Conservation (phyloP, 2,888 invertebrate species). For the Eilema caniola region DNA sequence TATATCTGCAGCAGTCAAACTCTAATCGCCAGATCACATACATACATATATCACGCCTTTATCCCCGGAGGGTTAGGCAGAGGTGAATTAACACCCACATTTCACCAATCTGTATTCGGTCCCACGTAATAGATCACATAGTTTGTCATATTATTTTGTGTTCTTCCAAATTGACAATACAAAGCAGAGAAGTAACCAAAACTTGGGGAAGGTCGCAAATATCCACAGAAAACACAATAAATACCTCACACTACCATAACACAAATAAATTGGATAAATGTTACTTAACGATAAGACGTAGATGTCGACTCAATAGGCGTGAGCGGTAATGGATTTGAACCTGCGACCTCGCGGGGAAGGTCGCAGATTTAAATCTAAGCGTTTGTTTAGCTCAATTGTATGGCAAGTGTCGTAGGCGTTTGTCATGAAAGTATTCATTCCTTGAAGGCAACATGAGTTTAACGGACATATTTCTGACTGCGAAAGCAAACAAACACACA, state of each 20-base stretch:
- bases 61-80: too few species aligned
- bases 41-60: too few species aligned
- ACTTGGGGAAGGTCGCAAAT: background rate
- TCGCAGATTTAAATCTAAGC: slow-evolving; percentile 31
- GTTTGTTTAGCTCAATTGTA: slow-evolving; percentile 19
- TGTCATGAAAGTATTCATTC: slow-evolving; percentile 10
- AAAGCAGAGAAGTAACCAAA: background rate
- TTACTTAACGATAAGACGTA: slow-evolving; percentile 23
- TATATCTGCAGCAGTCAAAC: too few species aligned
- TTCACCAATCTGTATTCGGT: too few species aligned
- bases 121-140: too few species aligned
- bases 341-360: slow-evolving; percentile 46
- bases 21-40: too few species aligned
- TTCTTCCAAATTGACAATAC: too few species aligned
- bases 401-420: slow-evolving; percentile 3
- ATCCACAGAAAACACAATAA: background rate
- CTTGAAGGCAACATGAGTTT: background rate
- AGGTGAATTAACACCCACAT: too few species aligned
- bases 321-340: slow-evolving; percentile 49
- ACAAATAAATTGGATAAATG: slow-evolving; percentile 35
- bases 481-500: background rate
- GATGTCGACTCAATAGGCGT: slow-evolving; percentile 34
- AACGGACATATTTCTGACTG: background rate
- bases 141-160: too few species aligned
- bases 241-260: background rate